Percentiles rank a stretch among this genome's conserved stretches.
These are phyloP conservation scores for Protobothrops mucrosquamatus DNA, from an alignment of 2,113 vertebrate genomes.

Conservation along the genomic window DNA sequence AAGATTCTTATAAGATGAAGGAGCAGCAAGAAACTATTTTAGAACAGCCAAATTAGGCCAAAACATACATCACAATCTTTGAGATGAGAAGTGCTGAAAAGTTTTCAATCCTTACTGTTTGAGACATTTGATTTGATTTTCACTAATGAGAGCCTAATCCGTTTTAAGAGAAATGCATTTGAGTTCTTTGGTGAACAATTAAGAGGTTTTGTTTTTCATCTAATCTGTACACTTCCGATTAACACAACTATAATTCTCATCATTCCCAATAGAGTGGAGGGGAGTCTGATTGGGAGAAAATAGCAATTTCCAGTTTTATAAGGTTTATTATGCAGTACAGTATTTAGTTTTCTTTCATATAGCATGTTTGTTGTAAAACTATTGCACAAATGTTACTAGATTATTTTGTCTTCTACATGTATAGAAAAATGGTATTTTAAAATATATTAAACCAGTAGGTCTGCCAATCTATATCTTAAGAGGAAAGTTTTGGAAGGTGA, in stretches of 20 bases:
- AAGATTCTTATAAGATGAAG: neutral
- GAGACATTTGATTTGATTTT: neutral
- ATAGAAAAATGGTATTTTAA: neutral
- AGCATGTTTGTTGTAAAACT: neutral
- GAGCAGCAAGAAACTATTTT: neutral
- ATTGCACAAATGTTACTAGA: neutral
- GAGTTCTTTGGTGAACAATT: neutral
- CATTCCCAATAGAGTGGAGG: neutral
- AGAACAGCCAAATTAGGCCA: neutral
- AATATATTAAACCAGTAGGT: neutral
- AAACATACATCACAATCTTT: neutral
- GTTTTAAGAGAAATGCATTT: neutral
- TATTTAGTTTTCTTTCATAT: neutral
- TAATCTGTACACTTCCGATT: neutral
- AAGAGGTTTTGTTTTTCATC: neutral
- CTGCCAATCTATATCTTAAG: neutral
- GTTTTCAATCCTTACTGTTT: neutral
- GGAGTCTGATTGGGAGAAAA: neutral
- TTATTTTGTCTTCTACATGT: neutral
- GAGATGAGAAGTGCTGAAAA: neutral
- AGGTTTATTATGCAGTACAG: neutral
- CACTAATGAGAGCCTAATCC: neutral
- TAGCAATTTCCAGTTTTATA: neutral
- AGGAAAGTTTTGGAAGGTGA: neutral
- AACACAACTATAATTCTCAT: neutral